A percentile compares a stretch with the other conserved stretches of the same genome.
Evolutionary conservation across 2,888 invertebrate species (phyloP).

Genomic region (Nowickia ferox): DNA sequence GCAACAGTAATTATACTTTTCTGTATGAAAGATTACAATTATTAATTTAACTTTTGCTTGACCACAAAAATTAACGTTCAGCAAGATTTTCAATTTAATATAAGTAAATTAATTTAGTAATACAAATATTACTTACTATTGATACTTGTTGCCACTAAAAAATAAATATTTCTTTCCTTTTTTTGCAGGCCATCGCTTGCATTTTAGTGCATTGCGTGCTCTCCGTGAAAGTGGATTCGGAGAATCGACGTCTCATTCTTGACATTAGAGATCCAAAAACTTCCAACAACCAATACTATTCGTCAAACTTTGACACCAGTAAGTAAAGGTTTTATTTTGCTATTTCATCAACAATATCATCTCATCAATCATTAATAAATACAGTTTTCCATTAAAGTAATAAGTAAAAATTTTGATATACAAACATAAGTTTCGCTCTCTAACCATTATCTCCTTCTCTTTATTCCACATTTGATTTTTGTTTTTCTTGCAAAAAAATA

Average conservation of each 20-base stretch:
- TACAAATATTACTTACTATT: too few relatives aligned
- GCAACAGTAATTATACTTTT: too few relatives aligned
- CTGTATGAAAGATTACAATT: too few relatives aligned
- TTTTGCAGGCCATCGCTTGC: slow-evolving; percentile 83
- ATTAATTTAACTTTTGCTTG: too few relatives aligned
- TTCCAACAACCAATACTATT: slow-evolving; percentile 90
- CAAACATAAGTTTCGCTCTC: slow-evolving; percentile 46
- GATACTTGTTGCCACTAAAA: not conserved
- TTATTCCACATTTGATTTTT: slow-evolving; percentile 17
- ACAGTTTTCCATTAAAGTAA: slow-evolving; percentile 56
- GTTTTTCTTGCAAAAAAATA: not conserved
- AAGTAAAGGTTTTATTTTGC: slow-evolving; percentile 81
- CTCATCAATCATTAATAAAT: slow-evolving; percentile 43
- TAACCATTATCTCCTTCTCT: slow-evolving; percentile 16
- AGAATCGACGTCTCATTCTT: slow-evolving; percentile 87
- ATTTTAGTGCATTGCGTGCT: slow-evolving; percentile 82
- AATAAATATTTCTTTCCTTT: not conserved
- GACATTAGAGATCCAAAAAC: slow-evolving; percentile 88
- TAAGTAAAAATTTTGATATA: slow-evolving; percentile 44
- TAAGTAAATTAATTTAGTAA: too few relatives aligned
- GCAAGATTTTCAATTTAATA: too few relatives aligned
- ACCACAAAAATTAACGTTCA: too few relatives aligned
- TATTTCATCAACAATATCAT: not conserved
- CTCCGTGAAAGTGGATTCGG: slow-evolving; percentile 80
- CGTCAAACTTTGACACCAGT: slow-evolving; percentile 90